A percentile compares a stretch with the other conserved stretches of the same genome.
These are phyloP conservation scores for Lateolabrax maculatus DNA, from an alignment of 2,797 vertebrate species.

Conservation along the genomic window DNA sequence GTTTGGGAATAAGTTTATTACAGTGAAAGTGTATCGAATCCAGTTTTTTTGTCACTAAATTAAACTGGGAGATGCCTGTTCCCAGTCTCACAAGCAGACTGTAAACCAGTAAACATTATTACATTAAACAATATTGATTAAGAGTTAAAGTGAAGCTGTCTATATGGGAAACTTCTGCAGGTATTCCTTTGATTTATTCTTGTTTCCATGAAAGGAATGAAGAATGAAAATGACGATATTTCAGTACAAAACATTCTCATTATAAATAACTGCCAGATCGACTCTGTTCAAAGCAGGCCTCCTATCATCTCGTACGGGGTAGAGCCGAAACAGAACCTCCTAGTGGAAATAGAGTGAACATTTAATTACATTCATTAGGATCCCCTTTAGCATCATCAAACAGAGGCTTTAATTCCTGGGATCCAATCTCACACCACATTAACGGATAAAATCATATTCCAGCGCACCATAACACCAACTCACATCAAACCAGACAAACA, in stretches of 20 bases:
- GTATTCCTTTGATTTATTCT: neutral
- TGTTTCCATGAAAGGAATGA: neutral
- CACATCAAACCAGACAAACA: neutral
- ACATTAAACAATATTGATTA: neutral
- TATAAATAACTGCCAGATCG: neutral
- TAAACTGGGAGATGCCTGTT: conserved; percentile 28
- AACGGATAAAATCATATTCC: neutral
- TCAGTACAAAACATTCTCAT: neutral
- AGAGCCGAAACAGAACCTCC: neutral
- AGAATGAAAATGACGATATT: neutral
- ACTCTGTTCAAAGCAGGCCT: neutral
- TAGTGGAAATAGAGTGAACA: neutral
- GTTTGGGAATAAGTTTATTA: conserved; percentile 10
- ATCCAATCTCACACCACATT: neutral
- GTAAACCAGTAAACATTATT: neutral
- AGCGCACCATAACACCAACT: too few relatives aligned
- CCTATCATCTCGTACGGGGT: neutral
- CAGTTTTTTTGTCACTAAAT: conserved; percentile 11
- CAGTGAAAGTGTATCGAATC: neutral
- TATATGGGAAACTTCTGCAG: neutral
- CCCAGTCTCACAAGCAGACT: neutral
- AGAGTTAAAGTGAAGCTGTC: neutral
- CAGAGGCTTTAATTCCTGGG: neutral
- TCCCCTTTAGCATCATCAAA: neutral
- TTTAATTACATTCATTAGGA: neutral